A percentile compares a stretch with the other conserved stretches of the same genome.
phyloP scores from a whole-genome alignment of 2,113 vertebrate species.

The Podiceps cristatus region DNA sequence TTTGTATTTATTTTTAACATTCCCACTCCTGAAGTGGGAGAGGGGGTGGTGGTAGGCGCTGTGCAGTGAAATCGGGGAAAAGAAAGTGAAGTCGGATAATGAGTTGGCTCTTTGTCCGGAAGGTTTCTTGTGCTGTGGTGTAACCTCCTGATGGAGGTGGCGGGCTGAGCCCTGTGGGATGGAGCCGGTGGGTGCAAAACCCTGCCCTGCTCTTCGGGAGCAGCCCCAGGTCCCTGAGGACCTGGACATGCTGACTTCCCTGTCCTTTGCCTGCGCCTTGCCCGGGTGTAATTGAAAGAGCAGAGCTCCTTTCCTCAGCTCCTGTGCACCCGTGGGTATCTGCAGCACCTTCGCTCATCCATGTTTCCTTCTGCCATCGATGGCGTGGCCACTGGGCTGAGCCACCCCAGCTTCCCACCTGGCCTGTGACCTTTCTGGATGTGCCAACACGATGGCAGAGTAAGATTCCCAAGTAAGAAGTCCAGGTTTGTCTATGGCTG shows the following conservation, averaged over 20 bases:
- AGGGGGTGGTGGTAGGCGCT: neutral
- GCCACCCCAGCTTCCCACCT: neutral
- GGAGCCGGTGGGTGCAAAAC: neutral
- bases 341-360: neutral
- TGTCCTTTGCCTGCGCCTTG: neutral
- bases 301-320: neutral
- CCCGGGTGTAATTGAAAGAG: neutral
- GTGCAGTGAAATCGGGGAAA: neutral
- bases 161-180: neutral
- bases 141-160: neutral
- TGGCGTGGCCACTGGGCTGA: neutral
- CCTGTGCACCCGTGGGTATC: rapidly evolving
- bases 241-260: rapidly evolving
- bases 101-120: neutral
- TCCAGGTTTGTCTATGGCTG: neutral
- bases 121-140: neutral
- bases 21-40: neutral
- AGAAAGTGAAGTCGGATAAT: rapidly evolving
- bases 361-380: neutral
- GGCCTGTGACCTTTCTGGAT: neutral
- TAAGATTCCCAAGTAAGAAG: neutral
- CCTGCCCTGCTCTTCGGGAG: neutral
- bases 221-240: rapidly evolving
- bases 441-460: neutral
- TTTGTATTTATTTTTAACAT: neutral